Percentiles rank a stretch among this genome's conserved stretches.
Conservation (phyloP, 2,113 vertebrate genomes). For the Aramus guarauna region DNA sequence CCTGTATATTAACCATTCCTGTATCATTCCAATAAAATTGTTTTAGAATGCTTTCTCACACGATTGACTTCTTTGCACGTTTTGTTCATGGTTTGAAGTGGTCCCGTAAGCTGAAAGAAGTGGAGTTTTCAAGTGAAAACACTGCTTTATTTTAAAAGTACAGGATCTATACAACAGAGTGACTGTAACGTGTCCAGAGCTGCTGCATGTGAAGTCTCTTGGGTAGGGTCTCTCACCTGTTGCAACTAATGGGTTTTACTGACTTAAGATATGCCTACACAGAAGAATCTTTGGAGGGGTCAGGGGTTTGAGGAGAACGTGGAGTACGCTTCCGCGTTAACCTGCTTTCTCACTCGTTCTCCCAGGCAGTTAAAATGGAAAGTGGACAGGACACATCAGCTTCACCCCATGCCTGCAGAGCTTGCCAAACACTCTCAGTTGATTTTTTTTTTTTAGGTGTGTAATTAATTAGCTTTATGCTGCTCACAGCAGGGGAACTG, state of each 20-base stretch:
- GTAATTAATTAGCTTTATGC: neutral
- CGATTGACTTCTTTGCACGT: neutral
- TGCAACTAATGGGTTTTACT: neutral
- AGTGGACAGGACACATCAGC: neutral
- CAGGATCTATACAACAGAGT: neutral
- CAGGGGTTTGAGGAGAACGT: neutral
- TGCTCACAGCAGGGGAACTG: neutral
- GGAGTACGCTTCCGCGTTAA: neutral
- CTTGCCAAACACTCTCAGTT: neutral
- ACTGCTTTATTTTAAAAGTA: neutral
- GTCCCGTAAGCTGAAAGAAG: neutral
- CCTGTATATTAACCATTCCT: conserved; percentile 36
- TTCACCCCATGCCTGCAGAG: neutral
- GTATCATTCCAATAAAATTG: conserved; percentile 55
- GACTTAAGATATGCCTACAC: neutral
- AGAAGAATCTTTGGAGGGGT: neutral
- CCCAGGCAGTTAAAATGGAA: neutral
- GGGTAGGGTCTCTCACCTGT: neutral
- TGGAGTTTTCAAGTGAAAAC: neutral
- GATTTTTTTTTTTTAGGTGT: neutral
- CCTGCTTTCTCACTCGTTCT: neutral
- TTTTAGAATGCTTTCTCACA: conserved; percentile 47
- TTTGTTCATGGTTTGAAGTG: neutral
- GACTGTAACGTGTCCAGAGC: rapidly evolving
- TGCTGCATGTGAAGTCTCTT: neutral